Evolutionary conservation across 2,797 vertebrate genomes (phyloP).

Genomic region (Crocidura indochinensis): DNA sequence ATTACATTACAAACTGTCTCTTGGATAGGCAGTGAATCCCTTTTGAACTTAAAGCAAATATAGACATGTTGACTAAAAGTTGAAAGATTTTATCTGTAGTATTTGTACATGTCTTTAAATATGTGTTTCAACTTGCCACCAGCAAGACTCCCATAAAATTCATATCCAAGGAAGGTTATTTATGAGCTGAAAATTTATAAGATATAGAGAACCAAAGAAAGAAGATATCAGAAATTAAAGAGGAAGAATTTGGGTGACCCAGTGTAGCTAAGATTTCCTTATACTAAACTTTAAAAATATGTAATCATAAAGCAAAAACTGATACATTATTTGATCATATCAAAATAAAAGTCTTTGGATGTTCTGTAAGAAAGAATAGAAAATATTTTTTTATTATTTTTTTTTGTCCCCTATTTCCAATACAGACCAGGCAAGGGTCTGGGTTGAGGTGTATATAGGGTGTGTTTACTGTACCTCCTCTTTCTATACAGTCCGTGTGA

Average conservation of each 20-base stretch:
- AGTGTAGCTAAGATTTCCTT: not conserved
- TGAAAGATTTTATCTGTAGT: constrained; percentile 17
- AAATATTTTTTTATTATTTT: not conserved
- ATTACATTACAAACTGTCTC: constrained; percentile 66
- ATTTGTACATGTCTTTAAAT: constrained; percentile 34
- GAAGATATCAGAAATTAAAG: constrained; percentile 10
- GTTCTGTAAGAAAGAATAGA: constrained; percentile 25
- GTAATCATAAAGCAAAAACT: constrained; percentile 3
- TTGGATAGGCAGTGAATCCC: constrained; percentile 36
- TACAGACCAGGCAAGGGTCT: no score
- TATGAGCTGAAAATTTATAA: not conserved
- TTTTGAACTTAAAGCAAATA: constrained; percentile 70
- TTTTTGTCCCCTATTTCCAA: no score
- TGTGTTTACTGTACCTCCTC: no score
- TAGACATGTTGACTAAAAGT: constrained; percentile 52
- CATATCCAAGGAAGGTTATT: not conserved
- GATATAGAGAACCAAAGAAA: not conserved
- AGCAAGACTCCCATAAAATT: constrained; percentile 60
- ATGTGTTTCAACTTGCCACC: constrained; percentile 38
- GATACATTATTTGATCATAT: not conserved
- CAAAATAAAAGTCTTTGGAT: not conserved
- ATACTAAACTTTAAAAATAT: constrained; percentile 14
- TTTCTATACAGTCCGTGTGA: no score
- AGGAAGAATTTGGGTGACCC: not conserved
- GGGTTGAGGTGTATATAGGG: no score